Conservation (phyloP, 2,888 invertebrate species). For the Anoncus sp. region DNA sequence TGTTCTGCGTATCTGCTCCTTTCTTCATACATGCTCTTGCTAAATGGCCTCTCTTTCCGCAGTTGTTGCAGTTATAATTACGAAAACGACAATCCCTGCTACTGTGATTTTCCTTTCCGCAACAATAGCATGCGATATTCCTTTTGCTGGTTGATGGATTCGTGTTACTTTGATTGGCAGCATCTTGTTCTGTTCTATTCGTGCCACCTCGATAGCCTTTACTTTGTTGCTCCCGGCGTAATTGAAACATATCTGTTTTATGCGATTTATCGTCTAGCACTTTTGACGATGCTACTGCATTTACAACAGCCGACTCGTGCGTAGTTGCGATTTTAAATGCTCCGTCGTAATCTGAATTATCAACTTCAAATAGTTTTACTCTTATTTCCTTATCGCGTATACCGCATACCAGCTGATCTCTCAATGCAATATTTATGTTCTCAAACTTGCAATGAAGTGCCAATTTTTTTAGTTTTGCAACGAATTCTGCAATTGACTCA, state of each 20-base stretch:
- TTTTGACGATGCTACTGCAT: conserved; percentile 5
- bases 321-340: conserved; percentile 20
- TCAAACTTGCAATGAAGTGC: conserved; percentile 76
- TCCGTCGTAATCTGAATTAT: conserved; percentile 1
- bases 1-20: not conserved
- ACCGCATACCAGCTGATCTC: conserved; percentile 44
- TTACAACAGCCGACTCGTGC: conserved; percentile 25
- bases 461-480: conserved; percentile 82
- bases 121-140: conserved; percentile 18
- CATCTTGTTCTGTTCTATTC: too few relatives aligned
- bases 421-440: conserved; percentile 22
- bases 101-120: conserved; percentile 30
- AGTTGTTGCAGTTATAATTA: conserved; percentile 19
- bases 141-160: not conserved
- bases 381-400: conserved; percentile 20
- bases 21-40: conserved; percentile 16
- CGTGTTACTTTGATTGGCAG: not conserved
- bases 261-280: not conserved
- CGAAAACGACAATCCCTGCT: conserved; percentile 27
- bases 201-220: not conserved
- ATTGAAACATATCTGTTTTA: not conserved
- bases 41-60: conserved; percentile 26
- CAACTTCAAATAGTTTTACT: conserved; percentile 15
- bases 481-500: conserved; percentile 73
- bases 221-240: not conserved